Evolutionary conservation across 2,113 vertebrate species (phyloP).

Genomic region (Sturnira hondurensis): DNA sequence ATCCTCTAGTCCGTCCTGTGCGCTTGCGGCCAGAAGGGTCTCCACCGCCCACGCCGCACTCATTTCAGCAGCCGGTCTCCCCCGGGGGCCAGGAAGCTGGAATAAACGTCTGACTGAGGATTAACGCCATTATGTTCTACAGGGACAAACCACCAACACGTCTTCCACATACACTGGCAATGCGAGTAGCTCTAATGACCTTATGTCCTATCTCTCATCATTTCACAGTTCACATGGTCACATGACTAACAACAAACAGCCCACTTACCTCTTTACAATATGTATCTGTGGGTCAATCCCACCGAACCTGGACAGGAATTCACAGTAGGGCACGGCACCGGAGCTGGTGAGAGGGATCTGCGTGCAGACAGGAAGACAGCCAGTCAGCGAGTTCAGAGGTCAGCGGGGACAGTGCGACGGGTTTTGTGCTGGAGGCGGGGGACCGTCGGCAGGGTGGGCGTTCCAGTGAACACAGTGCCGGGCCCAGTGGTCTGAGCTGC

Average conservation of each 20-base stretch:
- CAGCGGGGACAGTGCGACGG: rapidly evolving
- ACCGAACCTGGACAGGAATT: slow-evolving; percentile 64
- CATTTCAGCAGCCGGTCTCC: not conserved
- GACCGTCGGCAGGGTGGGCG: rapidly evolving
- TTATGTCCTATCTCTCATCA: not conserved
- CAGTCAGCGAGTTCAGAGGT: not conserved
- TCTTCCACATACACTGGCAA: not conserved
- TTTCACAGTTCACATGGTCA: not conserved
- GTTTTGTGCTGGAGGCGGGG: rapidly evolving
- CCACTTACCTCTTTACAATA: slow-evolving; percentile 42
- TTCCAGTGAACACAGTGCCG: not conserved
- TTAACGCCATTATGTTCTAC: not conserved
- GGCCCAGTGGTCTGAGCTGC: rapidly evolving
- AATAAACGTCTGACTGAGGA: not conserved
- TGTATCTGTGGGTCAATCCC: not conserved
- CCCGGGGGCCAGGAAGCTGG: slow-evolving; percentile 49
- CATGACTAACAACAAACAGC: rapidly evolving
- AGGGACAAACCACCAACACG: rapidly evolving
- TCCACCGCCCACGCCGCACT: not conserved
- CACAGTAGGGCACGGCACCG: not conserved
- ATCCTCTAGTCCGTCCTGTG: slow-evolving; percentile 71
- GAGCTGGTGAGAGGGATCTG: slow-evolving; percentile 56
- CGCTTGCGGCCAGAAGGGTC: slow-evolving; percentile 43
- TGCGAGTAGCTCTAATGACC: not conserved
- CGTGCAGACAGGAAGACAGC: not conserved